Evolutionary conservation across 1,140 invertebrate genomes (phyloP), one percentile per base, ranked within the genome.

Genomic region (Hesperophylax magnus): DNA sequence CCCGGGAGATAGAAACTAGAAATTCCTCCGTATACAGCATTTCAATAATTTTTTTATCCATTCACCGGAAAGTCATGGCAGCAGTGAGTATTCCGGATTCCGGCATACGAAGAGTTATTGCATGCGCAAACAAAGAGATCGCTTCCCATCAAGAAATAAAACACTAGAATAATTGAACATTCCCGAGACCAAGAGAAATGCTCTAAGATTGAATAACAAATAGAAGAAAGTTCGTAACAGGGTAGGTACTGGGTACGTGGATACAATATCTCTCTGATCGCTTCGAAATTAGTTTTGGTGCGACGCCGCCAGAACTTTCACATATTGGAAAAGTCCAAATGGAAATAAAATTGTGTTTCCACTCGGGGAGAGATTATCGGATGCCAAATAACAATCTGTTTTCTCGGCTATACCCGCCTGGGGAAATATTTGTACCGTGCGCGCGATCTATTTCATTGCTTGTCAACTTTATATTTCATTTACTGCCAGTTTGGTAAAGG

Each of bases 231-330:
- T 47, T 47, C 14, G 39, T 47, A 14, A 11, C 14, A 1, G 24
- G n/a, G n/a, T 14, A 18, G 53, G 65, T 58, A 58, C 78, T 47
- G 52, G 56, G 58, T 61, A 61, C 6, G 2, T 61, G 60, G n/a
- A 20, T 20, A 61, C 81, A 82, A 82, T 82, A 77, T 82, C 80
- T 71, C 82, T 74, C 74, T 83, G 82, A 81, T 81, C 79, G 79
- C 82, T 81, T 79, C 61, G 82, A 81, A 84, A 84, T 83, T 81
- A 81, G 82, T 81, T 84, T 81, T 81, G 39, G 77, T 58, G 77
- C 80, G 78, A 75, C 71, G 76, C 71, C 53, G 61, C 47, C 47
- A 34, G 3, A 78, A 67, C 22, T 78, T 78, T 78, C 61, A 52
- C 47, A 78, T 78, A 78, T 78, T 69, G 61, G 77, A 65, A 78